These are phyloP conservation scores for Tachina fera DNA, from an alignment of 2,888 invertebrate genomes.

Conservation along the genomic window DNA sequence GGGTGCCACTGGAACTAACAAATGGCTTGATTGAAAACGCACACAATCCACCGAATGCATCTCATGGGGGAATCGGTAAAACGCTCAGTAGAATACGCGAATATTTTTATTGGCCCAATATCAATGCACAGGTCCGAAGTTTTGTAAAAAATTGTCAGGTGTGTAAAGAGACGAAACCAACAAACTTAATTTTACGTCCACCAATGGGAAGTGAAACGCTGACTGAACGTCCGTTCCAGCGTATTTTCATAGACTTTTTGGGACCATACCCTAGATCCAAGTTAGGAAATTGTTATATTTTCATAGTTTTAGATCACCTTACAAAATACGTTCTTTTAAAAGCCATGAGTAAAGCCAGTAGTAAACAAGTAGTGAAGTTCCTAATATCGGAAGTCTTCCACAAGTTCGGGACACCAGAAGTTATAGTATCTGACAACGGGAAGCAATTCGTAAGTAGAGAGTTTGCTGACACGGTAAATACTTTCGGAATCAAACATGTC, in stretches of 20 bases:
- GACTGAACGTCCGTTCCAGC: background rate
- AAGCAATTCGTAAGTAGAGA: background rate
- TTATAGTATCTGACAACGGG: no score
- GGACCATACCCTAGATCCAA: background rate
- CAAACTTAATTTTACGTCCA: background rate
- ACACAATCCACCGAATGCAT: background rate
- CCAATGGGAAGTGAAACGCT: background rate
- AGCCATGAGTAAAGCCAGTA: no score
- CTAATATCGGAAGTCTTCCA: background rate
- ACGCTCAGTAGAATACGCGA: background rate
- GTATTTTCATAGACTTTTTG: background rate
- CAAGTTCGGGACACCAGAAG: background rate
- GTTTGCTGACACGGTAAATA: background rate
- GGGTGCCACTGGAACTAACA: background rate
- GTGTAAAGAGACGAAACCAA: background rate
- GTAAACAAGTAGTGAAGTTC: background rate
- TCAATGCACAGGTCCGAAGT: background rate
- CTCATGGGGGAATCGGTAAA: background rate
- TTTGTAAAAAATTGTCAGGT: background rate
- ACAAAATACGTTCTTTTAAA: background rate
- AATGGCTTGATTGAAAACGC: background rate
- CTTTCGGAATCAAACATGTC: background rate
- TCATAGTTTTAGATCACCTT: background rate
- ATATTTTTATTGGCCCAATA: slow-evolving; percentile 3
- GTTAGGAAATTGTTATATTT: background rate